Evolutionary conservation across 2,113 vertebrate genomes (phyloP).

Genomic region (Trogon surrucura): DNA sequence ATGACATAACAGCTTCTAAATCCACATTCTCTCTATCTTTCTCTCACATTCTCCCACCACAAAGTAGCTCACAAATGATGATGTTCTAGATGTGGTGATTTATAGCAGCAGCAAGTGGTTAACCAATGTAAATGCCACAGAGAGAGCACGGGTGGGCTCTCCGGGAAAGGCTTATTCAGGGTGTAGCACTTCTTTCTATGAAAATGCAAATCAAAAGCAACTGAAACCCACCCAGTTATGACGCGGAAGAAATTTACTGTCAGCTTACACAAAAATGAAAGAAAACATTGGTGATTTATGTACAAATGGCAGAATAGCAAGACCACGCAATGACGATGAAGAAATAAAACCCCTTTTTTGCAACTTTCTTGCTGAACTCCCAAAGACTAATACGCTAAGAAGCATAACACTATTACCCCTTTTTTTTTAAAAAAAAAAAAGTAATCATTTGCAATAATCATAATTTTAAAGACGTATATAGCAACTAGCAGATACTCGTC

Average conservation of each 20-base stretch:
- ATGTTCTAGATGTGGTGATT: conserved; percentile 63
- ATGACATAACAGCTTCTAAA: background rate
- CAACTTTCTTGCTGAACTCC: background rate
- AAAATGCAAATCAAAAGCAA: conserved; percentile 66
- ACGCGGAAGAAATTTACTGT: conserved; percentile 5
- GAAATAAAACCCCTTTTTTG: background rate
- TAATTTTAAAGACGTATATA: background rate
- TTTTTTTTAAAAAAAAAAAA: background rate
- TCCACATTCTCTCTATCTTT: background rate
- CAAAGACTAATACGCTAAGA: background rate
- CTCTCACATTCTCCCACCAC: conserved; percentile 61
- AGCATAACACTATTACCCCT: background rate
- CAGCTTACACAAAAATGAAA: conserved; percentile 41
- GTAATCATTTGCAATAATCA: background rate
- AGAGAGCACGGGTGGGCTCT: conserved; percentile 77
- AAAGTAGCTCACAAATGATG: conserved; percentile 37
- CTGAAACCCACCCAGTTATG: conserved; percentile 56
- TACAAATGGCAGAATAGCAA: background rate
- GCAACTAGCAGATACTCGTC: background rate
- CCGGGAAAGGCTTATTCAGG: background rate
- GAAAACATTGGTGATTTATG: background rate
- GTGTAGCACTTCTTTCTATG: conserved; percentile 55
- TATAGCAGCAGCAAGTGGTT: conserved; percentile 71
- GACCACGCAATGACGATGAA: background rate
- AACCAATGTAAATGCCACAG: conserved; percentile 76